Base-by-base conservation (phyloP, 2,113 vertebrate genomes). In the Nipponia nippon region DNA sequence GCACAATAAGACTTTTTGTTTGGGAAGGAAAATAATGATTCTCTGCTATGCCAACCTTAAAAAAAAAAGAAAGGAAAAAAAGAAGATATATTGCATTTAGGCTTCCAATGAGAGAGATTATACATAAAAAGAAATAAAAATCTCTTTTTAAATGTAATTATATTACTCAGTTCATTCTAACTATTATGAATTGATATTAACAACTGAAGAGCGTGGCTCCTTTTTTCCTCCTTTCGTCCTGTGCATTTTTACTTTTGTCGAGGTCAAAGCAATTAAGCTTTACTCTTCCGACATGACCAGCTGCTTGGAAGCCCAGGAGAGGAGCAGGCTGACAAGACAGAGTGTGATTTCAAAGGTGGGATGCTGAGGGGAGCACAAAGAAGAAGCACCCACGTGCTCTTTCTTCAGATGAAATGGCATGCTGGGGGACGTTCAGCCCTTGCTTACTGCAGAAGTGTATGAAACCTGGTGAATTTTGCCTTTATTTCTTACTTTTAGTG, bases 261-360 rank as follows among this genome's bases (percentile, higher is more conserved):
- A 96, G 58, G 75, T 93, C 88, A 92, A 77, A 76, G 23, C 49
- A 83, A 94, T 93, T 80, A 88, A 90, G 13, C 20, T 81, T 88
- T 81, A 17, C 42, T 67, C 38, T 93, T 71, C 38, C 4, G 7
- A 36, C 53, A 63, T 18, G 10, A 90, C 78, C 58, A 72, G 66
- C 55, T 78, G 53, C 46, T 52, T 6, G 4, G 53, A 65, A 91
- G 18, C 61, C 93, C 79, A 49, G 67, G 59, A 76, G 70, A 86
- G 23, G 71, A 87, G 32, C 49, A 47, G 50, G 36, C 32, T 92
- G 56, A 44, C 50, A 87, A 85, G 84, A 50, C 30, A 82, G 61
- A 90, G 40, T 29, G 44, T 67, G 72, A 73, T 67, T 78, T 82
- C 80, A 82, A 75, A 89, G 52, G 50, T 2, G 3, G 17, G 50